Conservation (phyloP, 1,140 invertebrate species). For the Listronotus bonariensis region DNA sequence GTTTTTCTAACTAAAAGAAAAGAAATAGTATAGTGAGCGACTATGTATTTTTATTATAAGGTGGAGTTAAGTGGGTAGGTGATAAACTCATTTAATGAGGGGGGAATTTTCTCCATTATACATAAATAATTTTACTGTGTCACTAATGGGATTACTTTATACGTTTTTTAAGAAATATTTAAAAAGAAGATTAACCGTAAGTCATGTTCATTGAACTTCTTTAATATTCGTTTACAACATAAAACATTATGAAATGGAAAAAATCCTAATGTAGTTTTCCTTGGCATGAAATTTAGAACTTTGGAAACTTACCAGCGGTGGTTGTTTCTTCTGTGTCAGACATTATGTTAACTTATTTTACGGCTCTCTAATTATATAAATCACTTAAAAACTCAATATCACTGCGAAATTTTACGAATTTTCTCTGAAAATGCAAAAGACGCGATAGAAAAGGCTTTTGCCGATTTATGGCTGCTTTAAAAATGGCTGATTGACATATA, state of each 20-base stretch:
- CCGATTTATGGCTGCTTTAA: neutral
- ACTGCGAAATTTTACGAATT: neutral
- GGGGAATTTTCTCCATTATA: too few species aligned
- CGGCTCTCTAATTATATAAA: conserved; percentile 1
- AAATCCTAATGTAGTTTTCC: neutral
- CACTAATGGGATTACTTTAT: too few species aligned
- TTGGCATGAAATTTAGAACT: neutral
- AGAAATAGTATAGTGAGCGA: too few species aligned
- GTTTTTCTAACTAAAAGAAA: conserved; percentile 41
- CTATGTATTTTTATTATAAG: too few species aligned
- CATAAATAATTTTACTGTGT: too few species aligned
- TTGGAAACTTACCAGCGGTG: neutral
- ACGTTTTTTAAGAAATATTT: neutral
- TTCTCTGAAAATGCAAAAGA: conserved; percentile 5
- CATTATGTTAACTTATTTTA: conserved; percentile 3
- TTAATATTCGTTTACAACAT: too few species aligned
- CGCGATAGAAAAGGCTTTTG: too few species aligned
- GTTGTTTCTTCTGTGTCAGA: conserved; percentile 6
- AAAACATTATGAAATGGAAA: too few species aligned
- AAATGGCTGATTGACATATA: neutral
- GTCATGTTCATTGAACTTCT: too few species aligned
- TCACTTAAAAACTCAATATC: neutral
- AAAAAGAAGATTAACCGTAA: neutral
- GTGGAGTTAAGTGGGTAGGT: neutral
- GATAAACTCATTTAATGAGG: too few species aligned